Evolutionary conservation across 2,888 invertebrate genomes (phyloP).

Genomic region (Drosophila buzzatii): DNA sequence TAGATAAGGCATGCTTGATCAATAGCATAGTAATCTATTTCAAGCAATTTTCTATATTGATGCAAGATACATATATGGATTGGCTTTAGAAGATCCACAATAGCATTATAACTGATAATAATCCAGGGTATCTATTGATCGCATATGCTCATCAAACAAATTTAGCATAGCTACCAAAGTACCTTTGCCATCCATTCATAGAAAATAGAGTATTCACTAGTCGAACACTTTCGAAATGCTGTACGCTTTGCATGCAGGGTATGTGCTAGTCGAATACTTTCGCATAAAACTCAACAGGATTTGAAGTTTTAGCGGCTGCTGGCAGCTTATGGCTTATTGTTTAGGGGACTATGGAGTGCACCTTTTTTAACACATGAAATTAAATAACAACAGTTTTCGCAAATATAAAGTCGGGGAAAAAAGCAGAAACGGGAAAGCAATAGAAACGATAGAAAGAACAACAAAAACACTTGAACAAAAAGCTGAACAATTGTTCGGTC

Average conservation of each 20-base stretch:
- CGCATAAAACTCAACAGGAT: neutral
- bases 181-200: neutral
- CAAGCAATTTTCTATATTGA: too few relatives aligned
- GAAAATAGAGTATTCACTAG: neutral
- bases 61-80: too few relatives aligned
- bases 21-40: too few relatives aligned
- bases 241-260: too few relatives aligned
- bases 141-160: neutral
- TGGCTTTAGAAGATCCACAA: too few relatives aligned
- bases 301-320: neutral
- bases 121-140: neutral
- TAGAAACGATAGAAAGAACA: neutral
- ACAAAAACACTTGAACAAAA: neutral
- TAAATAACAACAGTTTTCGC: constrained; percentile 25
- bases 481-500: constrained; percentile 13
- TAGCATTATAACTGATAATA: too few relatives aligned
- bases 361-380: constrained; percentile 7
- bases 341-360: neutral
- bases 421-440: neutral
- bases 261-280: neutral
- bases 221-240: neutral
- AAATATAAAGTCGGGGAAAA: neutral
- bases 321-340: constrained; percentile 44
- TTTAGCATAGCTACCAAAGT: too few relatives aligned
- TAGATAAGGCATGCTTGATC: too few relatives aligned